Evolutionary conservation across 2,888 invertebrate genomes (phyloP).

Genomic region (Hemithea aestivaria): DNA sequence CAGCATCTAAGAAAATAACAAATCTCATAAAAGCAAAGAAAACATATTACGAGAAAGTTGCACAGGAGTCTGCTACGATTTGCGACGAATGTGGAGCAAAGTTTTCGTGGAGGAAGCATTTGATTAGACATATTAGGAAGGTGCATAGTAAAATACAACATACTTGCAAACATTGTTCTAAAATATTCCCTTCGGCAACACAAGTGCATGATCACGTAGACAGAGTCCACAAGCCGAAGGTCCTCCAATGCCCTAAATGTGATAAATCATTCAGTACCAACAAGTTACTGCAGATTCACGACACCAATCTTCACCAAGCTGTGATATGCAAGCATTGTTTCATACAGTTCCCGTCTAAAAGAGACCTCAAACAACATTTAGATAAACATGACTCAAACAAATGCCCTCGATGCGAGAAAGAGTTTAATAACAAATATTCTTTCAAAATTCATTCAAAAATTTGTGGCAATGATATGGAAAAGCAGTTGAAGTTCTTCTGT

Average conservation of each 20-base stretch:
- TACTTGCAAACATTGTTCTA: slow-evolving; percentile 50
- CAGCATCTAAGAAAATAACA: slow-evolving; percentile 44
- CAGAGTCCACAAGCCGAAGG: slow-evolving; percentile 56
- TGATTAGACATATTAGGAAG: slow-evolving; percentile 43
- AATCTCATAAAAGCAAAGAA: slow-evolving; percentile 39
- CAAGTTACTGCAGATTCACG: slow-evolving; percentile 48
- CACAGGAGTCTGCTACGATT: slow-evolving; percentile 29
- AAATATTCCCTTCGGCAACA: slow-evolving; percentile 40
- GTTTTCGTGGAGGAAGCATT: slow-evolving; percentile 34
- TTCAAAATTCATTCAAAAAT: slow-evolving; percentile 47
- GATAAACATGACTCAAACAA: slow-evolving; percentile 50
- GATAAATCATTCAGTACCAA: slow-evolving; percentile 54
- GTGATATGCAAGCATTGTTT: slow-evolving; percentile 54
- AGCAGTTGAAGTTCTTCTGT: slow-evolving; percentile 46
- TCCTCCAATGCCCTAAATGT: slow-evolving; percentile 49
- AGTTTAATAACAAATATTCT: slow-evolving; percentile 46
- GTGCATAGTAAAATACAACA: slow-evolving; percentile 37
- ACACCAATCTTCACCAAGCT: slow-evolving; percentile 45
- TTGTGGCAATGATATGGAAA: slow-evolving; percentile 42
- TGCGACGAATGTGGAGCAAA: slow-evolving; percentile 52
- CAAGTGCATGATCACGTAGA: slow-evolving; percentile 47
- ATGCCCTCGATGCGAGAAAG: slow-evolving; percentile 50
- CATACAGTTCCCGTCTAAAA: slow-evolving; percentile 51
- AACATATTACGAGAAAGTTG: slow-evolving; percentile 27
- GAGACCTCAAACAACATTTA: slow-evolving; percentile 45